Conservation (phyloP, 2,888 invertebrate genomes). For the Drosophila formosana region DNA sequence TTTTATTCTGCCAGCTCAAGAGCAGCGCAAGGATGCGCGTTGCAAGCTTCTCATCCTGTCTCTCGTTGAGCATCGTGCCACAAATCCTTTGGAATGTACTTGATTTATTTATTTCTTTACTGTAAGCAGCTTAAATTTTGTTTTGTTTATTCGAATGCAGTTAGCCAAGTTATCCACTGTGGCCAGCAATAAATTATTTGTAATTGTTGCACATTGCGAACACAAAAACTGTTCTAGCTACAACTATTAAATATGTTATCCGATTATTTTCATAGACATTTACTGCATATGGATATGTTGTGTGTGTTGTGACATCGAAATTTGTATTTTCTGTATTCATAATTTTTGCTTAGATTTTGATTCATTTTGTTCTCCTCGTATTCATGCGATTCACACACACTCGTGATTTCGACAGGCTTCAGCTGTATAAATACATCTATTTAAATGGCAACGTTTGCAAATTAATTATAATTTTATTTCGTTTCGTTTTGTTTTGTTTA, state of each 20-base stretch:
- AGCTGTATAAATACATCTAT: constrained; percentile 38
- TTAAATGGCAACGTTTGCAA: constrained; percentile 64
- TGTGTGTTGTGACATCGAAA: constrained; percentile 6
- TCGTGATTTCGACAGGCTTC: constrained; percentile 15
- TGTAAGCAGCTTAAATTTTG: constrained; percentile 35
- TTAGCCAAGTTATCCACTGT: constrained; percentile 12
- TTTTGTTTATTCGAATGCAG: constrained; percentile 34
- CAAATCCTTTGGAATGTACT: constrained; percentile 13
- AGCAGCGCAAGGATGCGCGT: not conserved
- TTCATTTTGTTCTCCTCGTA: constrained; percentile 2
- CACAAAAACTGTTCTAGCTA: constrained; percentile 48
- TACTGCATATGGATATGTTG: constrained; percentile 53
- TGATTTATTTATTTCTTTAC: constrained; percentile 6
- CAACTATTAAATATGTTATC: constrained; percentile 27
- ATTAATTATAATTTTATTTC: constrained; percentile 32
- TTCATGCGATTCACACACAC: constrained; percentile 32
- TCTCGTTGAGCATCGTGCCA: not conserved
- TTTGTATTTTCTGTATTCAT: constrained; percentile 7
- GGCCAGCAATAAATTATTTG: constrained; percentile 12
- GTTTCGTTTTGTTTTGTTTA: constrained; percentile 2
- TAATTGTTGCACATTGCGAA: constrained; percentile 23
- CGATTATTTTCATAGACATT: constrained; percentile 54
- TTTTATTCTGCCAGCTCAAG: constrained; percentile 24
- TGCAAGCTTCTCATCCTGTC: not conserved
- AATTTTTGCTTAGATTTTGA: constrained; percentile 36